phyloP scores from a whole-genome alignment of 2,888 invertebrate genomes.

The Parnassius apollo region DNA sequence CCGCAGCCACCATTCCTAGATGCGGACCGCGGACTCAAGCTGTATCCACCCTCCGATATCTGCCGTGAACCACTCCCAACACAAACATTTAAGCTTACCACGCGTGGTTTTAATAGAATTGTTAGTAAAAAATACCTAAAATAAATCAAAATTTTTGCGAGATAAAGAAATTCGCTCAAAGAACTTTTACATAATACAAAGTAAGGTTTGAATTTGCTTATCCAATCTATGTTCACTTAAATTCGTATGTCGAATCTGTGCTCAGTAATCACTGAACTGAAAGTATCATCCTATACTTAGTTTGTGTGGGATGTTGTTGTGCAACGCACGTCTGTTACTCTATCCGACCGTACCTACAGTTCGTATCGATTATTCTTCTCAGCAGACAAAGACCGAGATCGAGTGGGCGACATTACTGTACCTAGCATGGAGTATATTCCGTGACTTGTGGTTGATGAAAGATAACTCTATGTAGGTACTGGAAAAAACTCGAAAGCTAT shows the following conservation, averaged over 20 bases:
- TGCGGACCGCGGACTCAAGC: too few species aligned
- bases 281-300: background rate
- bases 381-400: background rate
- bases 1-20: too few species aligned
- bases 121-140: too few species aligned
- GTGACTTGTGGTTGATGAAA: background rate
- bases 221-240: too few species aligned
- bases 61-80: too few species aligned
- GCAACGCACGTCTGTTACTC: background rate
- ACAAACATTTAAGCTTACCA: too few species aligned
- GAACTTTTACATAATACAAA: too few species aligned
- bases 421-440: background rate
- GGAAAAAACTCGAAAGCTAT: background rate
- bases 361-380: slow-evolving; percentile 1
- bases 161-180: too few species aligned
- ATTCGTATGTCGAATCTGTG: background rate
- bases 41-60: too few species aligned
- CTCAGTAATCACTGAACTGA: background rate
- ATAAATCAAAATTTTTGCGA: too few species aligned
- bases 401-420: background rate
- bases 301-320: background rate
- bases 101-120: too few species aligned
- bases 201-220: background rate
- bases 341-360: background rate
- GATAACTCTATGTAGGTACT: background rate